phyloP scores from a whole-genome alignment of 2,888 invertebrate species.

The Cetonia aurata region DNA sequence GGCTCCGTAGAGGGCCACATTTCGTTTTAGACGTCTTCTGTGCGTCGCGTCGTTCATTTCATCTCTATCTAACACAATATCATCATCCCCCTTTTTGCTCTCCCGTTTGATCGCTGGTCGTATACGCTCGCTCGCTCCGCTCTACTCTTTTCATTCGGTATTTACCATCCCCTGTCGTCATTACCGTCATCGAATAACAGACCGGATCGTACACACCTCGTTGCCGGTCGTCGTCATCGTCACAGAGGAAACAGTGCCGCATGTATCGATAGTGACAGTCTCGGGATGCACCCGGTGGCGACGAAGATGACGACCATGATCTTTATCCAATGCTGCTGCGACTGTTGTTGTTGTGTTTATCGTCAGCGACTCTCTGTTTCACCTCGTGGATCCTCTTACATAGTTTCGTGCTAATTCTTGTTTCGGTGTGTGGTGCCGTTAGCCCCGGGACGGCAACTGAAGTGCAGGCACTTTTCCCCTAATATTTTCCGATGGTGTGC shows the following conservation, averaged over 20 bases:
- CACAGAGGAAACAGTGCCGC: conserved; percentile 10
- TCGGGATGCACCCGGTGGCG: conserved; percentile 4
- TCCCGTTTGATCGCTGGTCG: conserved; percentile 40
- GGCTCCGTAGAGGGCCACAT: conserved; percentile 45
- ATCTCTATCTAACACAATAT: conserved; percentile 39
- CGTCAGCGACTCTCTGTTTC: conserved; percentile 45
- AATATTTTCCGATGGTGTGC: conserved; percentile 36
- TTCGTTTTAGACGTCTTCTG: conserved; percentile 51
- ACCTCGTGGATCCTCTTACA: conserved; percentile 11
- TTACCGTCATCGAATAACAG: conserved; percentile 35
- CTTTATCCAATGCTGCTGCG: conserved; percentile 49
- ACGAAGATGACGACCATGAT: conserved; percentile 4
- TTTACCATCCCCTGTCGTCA: conserved; percentile 49
- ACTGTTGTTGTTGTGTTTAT: conserved; percentile 50
- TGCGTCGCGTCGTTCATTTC: conserved; percentile 42
- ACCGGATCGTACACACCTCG: conserved; percentile 14
- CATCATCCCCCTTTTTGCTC: conserved; percentile 27
- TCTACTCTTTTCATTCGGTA: conserved; percentile 57
- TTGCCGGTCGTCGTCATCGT: conserved; percentile 20
- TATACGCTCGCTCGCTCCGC: conserved; percentile 40
- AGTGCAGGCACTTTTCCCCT: conserved; percentile 45
- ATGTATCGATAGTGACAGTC: conserved; percentile 23
- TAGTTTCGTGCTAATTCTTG: conserved; percentile 58
- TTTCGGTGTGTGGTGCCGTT: conserved; percentile 51
- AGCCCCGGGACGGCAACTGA: conserved; percentile 38